Conservation (phyloP, 2,797 vertebrate species). For the Sternotherus odoratus region DNA sequence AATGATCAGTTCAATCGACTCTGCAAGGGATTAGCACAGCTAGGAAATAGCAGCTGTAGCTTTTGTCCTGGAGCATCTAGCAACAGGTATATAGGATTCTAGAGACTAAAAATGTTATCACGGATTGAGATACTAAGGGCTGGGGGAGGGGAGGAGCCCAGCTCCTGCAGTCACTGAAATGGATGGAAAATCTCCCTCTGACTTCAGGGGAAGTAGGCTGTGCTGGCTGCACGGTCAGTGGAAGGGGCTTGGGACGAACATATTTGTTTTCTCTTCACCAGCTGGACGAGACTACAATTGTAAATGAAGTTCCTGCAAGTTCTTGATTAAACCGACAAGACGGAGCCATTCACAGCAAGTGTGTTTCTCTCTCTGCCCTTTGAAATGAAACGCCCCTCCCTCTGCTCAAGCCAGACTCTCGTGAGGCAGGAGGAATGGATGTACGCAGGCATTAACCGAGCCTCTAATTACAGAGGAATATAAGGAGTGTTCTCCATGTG, state of each 20-base stretch:
- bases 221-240: rapidly evolving
- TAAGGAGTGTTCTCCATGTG: rapidly evolving
- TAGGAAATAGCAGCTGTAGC: neutral
- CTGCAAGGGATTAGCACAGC: neutral
- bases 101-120: neutral
- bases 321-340: neutral
- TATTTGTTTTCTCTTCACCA: rapidly evolving
- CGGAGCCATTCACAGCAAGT: neutral
- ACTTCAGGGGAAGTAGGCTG: rapidly evolving
- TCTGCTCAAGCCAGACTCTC: rapidly evolving
- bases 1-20: rapidly evolving
- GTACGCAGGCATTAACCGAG: neutral
- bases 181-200: neutral
- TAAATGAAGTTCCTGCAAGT: rapidly evolving
- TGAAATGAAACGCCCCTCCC: neutral
- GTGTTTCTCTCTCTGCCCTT: neutral
- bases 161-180: neutral
- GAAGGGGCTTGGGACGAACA: neutral
- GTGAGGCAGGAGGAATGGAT: rapidly evolving
- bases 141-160: neutral
- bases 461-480: rapidly evolving
- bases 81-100: rapidly evolving
- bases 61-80: neutral
- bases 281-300: rapidly evolving
- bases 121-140: neutral